Percentiles rank a stretch among this genome's conserved stretches.
Evolutionary conservation across 2,797 vertebrate species (phyloP).

Genomic region (Antrozous pallidus): DNA sequence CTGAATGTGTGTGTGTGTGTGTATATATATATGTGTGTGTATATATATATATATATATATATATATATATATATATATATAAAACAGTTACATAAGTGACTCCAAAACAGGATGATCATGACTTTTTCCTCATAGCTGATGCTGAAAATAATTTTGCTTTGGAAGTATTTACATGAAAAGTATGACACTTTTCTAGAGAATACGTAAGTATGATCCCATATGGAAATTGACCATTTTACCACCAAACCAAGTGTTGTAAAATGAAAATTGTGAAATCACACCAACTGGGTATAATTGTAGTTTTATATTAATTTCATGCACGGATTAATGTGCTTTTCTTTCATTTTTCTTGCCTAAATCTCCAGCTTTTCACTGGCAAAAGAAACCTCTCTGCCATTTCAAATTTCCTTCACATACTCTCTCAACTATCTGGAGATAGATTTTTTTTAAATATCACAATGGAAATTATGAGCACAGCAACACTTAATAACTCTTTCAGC

Average conservation of each 20-base stretch:
- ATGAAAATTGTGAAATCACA: slow-evolving; percentile 74
- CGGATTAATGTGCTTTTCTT: slow-evolving; percentile 34
- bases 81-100: slow-evolving; percentile 70
- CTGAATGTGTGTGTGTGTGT: not conserved
- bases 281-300: slow-evolving; percentile 68
- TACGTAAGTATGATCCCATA: slow-evolving; percentile 75
- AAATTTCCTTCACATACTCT: not conserved
- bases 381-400: not conserved
- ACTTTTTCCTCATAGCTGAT: slow-evolving; percentile 64
- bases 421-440: not conserved
- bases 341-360: slow-evolving; percentile 12
- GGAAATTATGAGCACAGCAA: slow-evolving; percentile 37
- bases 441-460: not conserved
- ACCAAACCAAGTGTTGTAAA: slow-evolving; percentile 70
- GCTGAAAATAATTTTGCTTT: slow-evolving; percentile 74
- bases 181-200: slow-evolving; percentile 73
- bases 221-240: slow-evolving; percentile 78
- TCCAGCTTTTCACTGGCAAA: slow-evolving; percentile 48
- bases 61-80: slow-evolving; percentile 28
- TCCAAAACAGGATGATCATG: slow-evolving; percentile 60
- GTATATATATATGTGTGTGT: slow-evolving; percentile 19
- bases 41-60: slow-evolving; percentile 18
- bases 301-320: slow-evolving; percentile 70
- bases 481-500: slow-evolving; percentile 26
- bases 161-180: slow-evolving; percentile 75